Conservation (phyloP, 2,113 vertebrate genomes). For the Butorides virescens region DNA sequence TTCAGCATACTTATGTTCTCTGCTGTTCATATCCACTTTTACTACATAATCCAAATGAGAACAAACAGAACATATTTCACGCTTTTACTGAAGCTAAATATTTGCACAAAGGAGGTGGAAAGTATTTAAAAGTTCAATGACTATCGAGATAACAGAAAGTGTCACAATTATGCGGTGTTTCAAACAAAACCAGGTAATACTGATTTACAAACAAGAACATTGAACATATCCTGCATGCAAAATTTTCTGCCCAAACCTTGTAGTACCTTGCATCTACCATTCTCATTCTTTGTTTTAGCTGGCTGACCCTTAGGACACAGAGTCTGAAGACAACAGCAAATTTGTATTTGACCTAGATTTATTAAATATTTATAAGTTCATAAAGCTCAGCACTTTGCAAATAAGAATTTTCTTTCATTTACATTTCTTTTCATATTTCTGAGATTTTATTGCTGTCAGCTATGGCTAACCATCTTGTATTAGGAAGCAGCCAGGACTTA, state of each 20-base stretch:
- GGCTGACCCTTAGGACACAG: background rate
- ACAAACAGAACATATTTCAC: background rate
- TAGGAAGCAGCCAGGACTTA: background rate
- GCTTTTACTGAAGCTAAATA: background rate
- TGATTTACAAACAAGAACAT: background rate
- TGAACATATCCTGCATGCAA: background rate
- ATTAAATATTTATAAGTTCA: constrained; percentile 27
- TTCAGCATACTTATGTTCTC: background rate
- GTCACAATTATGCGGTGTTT: background rate
- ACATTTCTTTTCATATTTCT: constrained; percentile 14
- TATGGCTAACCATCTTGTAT: background rate
- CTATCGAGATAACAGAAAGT: background rate
- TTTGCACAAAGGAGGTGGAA: background rate
- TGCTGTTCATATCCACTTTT: background rate
- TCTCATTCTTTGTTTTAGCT: background rate
- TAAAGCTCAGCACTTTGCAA: constrained; percentile 33
- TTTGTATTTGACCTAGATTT: background rate
- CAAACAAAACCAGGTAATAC: background rate
- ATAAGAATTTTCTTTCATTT: constrained; percentile 28
- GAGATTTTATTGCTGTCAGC: background rate
- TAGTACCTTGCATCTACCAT: background rate
- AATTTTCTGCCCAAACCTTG: background rate
- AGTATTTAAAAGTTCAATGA: background rate
- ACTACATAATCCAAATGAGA: background rate
- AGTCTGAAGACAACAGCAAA: background rate